phyloP scores from a whole-genome alignment of 2,888 invertebrate genomes.

The Coelopa pilipes region DNA sequence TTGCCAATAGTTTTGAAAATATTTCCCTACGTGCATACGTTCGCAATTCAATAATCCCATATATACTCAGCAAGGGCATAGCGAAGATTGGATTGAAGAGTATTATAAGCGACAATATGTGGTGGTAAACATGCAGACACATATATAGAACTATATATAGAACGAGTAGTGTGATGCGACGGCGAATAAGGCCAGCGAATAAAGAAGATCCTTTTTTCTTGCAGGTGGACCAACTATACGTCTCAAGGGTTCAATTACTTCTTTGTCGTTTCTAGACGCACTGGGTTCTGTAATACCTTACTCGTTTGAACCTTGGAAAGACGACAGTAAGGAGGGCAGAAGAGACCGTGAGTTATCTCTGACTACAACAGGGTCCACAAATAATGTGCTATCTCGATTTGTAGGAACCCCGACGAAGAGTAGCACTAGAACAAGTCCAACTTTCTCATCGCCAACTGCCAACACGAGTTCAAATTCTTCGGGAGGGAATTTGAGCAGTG shows the following conservation, averaged over 20 bases:
- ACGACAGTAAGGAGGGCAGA: slow-evolving; percentile 75
- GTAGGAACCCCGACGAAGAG: slow-evolving; percentile 76
- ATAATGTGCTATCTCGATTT: slow-evolving; percentile 8
- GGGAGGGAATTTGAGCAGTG: slow-evolving; percentile 52
- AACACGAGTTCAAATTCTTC: slow-evolving; percentile 61
- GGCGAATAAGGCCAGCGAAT: background rate
- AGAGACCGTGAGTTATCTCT: slow-evolving; percentile 61
- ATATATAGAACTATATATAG: too few relatives aligned
- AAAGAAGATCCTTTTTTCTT: slow-evolving; percentile 50
- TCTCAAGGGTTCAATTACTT: slow-evolving; percentile 93
- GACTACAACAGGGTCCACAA: background rate
- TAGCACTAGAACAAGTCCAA: slow-evolving; percentile 82
- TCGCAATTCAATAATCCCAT: too few relatives aligned
- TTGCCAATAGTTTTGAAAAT: too few relatives aligned
- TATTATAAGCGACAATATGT: too few relatives aligned
- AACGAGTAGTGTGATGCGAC: too few relatives aligned
- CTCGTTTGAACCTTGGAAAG: slow-evolving; percentile 92
- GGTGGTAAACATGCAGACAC: too few relatives aligned
- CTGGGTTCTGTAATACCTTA: slow-evolving; percentile 92
- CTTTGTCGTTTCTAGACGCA: slow-evolving; percentile 96
- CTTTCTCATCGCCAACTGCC: slow-evolving; percentile 69
- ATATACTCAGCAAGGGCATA: too few relatives aligned
- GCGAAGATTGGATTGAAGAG: too few relatives aligned
- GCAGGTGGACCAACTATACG: slow-evolving; percentile 95
- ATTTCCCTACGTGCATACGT: too few relatives aligned